Evolutionary conservation across 2,113 vertebrate species (phyloP).

Genomic region (Pimephales promelas): DNA sequence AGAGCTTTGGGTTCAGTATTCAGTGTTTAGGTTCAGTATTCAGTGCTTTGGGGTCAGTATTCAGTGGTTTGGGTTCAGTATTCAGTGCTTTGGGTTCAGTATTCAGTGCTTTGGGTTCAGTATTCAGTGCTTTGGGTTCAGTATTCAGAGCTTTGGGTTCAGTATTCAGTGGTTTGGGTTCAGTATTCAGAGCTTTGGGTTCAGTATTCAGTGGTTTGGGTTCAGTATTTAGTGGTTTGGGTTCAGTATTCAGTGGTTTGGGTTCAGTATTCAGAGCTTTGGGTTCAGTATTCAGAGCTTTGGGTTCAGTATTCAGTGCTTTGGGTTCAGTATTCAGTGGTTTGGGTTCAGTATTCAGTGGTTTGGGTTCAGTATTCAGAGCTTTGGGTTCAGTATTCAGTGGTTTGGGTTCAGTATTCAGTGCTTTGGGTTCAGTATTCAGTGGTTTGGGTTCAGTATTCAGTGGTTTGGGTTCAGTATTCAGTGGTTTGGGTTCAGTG

Average conservation of each 20-base stretch:
- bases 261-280: too few relatives aligned
- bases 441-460: conserved; percentile 32
- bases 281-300: conserved; percentile 42
- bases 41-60: conserved; percentile 29
- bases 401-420: too few relatives aligned
- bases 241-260: conserved; percentile 32
- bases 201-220: conserved; percentile 34
- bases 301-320: too few relatives aligned
- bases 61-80: too few relatives aligned
- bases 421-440: conserved; percentile 32
- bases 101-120: conserved; percentile 34
- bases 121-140: too few relatives aligned
- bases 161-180: conserved; percentile 29
- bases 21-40: too few relatives aligned
- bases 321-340: conserved; percentile 33
- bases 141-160: conserved; percentile 26
- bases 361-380: too few relatives aligned
- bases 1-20: conserved; percentile 35
- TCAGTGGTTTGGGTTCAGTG: conserved; percentile 20
- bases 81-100: conserved; percentile 23
- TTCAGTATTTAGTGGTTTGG: too few relatives aligned
- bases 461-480: conserved; percentile 31
- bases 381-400: conserved; percentile 35
- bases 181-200: too few relatives aligned
- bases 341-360: conserved; percentile 35